Conservation (phyloP, 2,113 vertebrate genomes). For the Ifrita kowaldi region DNA sequence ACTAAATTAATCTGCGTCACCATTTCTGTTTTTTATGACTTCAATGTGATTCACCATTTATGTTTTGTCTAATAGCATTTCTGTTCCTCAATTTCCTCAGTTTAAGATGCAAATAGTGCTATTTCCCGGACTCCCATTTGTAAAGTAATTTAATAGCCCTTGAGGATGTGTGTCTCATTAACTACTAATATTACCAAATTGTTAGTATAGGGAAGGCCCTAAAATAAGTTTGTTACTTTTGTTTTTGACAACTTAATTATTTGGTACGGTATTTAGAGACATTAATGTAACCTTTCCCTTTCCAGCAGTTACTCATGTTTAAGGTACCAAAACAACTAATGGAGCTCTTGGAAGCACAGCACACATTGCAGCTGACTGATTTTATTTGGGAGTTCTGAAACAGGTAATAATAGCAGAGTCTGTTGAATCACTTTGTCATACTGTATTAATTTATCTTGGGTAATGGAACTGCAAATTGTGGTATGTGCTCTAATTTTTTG, state of each 20-base stretch:
- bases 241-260: constrained; percentile 12
- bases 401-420: constrained; percentile 42
- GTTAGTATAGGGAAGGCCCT: neutral
- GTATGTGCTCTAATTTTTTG: constrained; percentile 14
- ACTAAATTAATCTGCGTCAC: neutral
- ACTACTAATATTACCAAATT: neutral
- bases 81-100: neutral
- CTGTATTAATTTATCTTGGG: constrained; percentile 52
- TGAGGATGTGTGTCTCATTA: neutral
- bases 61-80: neutral
- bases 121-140: neutral
- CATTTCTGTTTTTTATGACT: neutral
- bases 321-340: neutral
- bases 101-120: constrained; percentile 20
- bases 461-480: constrained; percentile 56
- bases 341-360: neutral
- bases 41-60: neutral
- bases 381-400: constrained; percentile 46
- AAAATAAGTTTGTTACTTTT: neutral
- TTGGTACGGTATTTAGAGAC: neutral
- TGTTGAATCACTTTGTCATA: constrained; percentile 52
- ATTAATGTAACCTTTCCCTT: neutral
- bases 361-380: constrained; percentile 7
- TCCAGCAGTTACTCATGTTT: neutral
- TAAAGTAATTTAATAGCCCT: neutral